phyloP scores from a whole-genome alignment of 2,113 vertebrate genomes.

The Alaudala cheleensis region DNA sequence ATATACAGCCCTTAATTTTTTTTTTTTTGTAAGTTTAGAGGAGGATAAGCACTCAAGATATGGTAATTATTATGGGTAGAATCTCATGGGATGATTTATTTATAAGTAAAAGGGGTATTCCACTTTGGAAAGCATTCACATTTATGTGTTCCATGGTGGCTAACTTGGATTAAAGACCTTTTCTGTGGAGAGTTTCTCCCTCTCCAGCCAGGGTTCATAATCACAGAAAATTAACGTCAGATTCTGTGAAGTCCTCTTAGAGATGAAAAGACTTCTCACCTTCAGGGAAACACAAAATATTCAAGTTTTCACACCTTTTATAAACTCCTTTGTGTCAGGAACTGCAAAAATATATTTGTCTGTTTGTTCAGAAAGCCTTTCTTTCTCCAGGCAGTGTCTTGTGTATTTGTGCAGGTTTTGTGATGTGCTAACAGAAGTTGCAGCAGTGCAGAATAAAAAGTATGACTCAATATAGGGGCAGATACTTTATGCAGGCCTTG shows the following conservation, averaged over 20 bases:
- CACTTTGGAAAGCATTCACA: not conserved
- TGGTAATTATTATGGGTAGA: not conserved
- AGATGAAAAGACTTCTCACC: not conserved
- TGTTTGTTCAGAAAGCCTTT: not conserved
- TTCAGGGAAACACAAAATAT: not conserved
- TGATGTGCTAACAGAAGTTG: not conserved
- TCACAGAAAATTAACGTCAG: not conserved
- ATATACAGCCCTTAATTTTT: not conserved
- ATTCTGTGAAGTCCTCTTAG: not conserved
- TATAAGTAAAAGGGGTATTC: not conserved
- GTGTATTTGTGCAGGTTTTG: not conserved
- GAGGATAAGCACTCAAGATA: not conserved
- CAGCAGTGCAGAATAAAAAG: conserved; percentile 9
- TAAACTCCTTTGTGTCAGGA: not conserved
- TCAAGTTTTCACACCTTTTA: not conserved
- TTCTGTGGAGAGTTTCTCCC: not conserved
- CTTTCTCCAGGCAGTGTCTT: not conserved
- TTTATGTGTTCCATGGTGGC: not conserved
- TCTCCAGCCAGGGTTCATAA: not conserved
- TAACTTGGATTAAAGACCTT: not conserved
- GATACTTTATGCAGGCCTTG: not conserved
- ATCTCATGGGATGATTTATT: not conserved
- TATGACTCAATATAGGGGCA: not conserved
- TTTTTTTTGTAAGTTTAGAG: not conserved
- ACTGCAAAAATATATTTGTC: not conserved